phyloP scores from a whole-genome alignment of 2,797 vertebrate species.

The Gymnopithys bicolor region DNA sequence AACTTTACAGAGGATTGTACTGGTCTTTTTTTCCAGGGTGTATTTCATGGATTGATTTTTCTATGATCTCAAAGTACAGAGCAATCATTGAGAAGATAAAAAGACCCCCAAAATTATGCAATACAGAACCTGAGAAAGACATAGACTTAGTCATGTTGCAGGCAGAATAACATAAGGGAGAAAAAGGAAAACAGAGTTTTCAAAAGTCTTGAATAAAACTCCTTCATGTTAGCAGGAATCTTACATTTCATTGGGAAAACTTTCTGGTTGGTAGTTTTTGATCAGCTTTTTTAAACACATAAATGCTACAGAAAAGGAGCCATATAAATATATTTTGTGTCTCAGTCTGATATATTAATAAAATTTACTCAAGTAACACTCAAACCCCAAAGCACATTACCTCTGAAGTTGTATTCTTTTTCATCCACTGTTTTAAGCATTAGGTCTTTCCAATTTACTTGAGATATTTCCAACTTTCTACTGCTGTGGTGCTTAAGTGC shows the following conservation, averaged over 20 bases:
- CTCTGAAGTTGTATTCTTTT: not conserved
- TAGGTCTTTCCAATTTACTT: not conserved
- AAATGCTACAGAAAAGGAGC: not conserved
- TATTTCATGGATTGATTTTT: not conserved
- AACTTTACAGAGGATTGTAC: not conserved
- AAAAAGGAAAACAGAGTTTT: not conserved
- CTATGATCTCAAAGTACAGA: not conserved
- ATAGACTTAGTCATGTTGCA: not conserved
- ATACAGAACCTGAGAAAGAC: not conserved
- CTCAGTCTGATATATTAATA: not conserved
- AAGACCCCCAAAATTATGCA: not conserved
- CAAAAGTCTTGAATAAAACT: not conserved
- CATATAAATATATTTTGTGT: not conserved
- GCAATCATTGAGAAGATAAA: not conserved
- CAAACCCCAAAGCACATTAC: not conserved
- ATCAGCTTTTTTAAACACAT: not conserved
- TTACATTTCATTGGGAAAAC: not conserved
- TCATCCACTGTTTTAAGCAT: not conserved
- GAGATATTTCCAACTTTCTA: not conserved
- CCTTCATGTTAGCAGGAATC: fast-evolving
- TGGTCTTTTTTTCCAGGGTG: not conserved
- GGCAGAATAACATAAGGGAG: not conserved
- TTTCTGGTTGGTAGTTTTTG: not conserved
- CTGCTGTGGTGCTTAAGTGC: not conserved
- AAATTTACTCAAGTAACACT: not conserved